phyloP scores from a whole-genome alignment of 2,797 vertebrate genomes.

The Neosalanx taihuensis region DNA sequence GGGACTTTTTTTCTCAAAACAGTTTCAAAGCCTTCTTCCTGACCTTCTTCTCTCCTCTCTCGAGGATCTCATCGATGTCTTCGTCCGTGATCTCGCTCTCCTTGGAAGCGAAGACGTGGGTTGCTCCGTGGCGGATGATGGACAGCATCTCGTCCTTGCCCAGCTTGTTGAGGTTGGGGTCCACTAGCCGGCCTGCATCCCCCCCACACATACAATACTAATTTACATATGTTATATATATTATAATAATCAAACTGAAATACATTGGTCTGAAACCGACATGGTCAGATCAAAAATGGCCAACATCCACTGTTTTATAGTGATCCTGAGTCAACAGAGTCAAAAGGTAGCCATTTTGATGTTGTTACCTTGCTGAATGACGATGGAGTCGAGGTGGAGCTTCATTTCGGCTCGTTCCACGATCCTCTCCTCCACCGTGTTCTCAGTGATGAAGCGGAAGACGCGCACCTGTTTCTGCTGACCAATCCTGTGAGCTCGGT shows the following conservation, averaged over 20 bases:
- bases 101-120: slow-evolving; percentile 97
- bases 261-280: neutral
- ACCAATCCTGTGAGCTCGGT: slow-evolving; percentile 97
- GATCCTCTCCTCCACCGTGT: slow-evolving; percentile 97
- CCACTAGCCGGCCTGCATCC: slow-evolving; percentile 88
- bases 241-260: neutral
- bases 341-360: neutral
- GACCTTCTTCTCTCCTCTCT: slow-evolving; percentile 96
- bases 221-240: neutral
- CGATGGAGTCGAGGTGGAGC: slow-evolving; percentile 94
- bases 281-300: slow-evolving; percentile 9
- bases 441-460: slow-evolving; percentile 96
- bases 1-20: too few species aligned
- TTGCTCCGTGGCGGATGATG: slow-evolving; percentile 97
- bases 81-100: slow-evolving; percentile 99
- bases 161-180: slow-evolving; percentile 94
- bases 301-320: neutral
- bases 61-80: slow-evolving; percentile 92
- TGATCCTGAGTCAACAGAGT: neutral
- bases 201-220: neutral
- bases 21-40: slow-evolving; percentile 3
- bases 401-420: slow-evolving; percentile 99
- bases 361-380: slow-evolving; percentile 92
- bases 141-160: slow-evolving; percentile 99
- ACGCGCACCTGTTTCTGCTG: slow-evolving; percentile 96